phyloP scores from a whole-genome alignment of 2,888 invertebrate species.

The Dicyrtomina minuta region DNA sequence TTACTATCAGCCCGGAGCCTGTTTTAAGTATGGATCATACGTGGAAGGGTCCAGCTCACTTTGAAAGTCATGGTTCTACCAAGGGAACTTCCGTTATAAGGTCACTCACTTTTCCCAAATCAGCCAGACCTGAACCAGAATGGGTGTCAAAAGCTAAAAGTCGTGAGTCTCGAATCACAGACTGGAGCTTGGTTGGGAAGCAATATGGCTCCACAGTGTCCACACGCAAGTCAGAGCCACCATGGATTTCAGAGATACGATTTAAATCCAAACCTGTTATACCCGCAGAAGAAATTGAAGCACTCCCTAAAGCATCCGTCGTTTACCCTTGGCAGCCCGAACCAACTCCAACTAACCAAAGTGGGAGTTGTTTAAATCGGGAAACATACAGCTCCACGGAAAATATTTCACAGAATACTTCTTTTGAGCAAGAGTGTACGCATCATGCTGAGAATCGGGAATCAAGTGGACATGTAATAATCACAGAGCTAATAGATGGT shows the following conservation, averaged over 20 bases:
- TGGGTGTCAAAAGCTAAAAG: conserved; percentile 52
- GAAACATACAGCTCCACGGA: background rate
- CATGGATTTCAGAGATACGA: conserved; percentile 51
- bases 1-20: conserved; percentile 36
- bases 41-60: conserved; percentile 49
- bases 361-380: background rate
- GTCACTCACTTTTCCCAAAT: conserved; percentile 51
- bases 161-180: conserved; percentile 46
- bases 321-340: conserved; percentile 51
- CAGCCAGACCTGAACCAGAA: conserved; percentile 46
- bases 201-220: conserved; percentile 24
- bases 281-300: conserved; percentile 39
- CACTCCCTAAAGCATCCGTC: conserved; percentile 46
- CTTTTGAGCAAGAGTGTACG: background rate
- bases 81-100: conserved; percentile 17
- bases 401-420: background rate
- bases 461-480: background rate
- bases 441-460: background rate
- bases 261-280: conserved; percentile 41
- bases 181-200: conserved; percentile 50
- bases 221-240: conserved; percentile 44
- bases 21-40: conserved; percentile 48
- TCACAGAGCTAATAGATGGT: conserved; percentile 7
- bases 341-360: background rate
- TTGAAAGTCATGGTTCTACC: conserved; percentile 27